Evolutionary conservation across 2,113 vertebrate species (phyloP).

Genomic region (Emberiza fucata): DNA sequence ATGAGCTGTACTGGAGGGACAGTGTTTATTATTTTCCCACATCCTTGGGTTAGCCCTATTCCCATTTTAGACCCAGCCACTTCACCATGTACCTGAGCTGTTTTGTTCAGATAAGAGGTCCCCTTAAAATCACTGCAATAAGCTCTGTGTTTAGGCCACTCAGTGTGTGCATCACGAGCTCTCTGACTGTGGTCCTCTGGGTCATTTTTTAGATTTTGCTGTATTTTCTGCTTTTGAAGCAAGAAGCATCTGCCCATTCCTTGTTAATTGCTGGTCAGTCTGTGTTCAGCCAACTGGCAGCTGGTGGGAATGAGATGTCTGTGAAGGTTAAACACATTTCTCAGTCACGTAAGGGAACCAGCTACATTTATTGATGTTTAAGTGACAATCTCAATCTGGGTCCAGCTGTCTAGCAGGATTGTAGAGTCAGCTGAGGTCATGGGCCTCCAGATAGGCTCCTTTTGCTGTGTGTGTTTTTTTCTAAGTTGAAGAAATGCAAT

Average conservation of each 20-base stretch:
- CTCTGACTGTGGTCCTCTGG: background rate
- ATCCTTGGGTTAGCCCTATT: background rate
- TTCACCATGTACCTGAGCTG: accelerated
- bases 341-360: background rate
- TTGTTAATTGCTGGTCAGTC: conserved; percentile 35
- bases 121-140: background rate
- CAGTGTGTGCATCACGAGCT: background rate
- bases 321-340: background rate
- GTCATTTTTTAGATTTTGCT: background rate
- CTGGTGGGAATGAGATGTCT: background rate
- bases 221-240: background rate
- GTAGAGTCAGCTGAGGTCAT: background rate
- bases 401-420: background rate
- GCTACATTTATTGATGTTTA: background rate
- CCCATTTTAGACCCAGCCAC: background rate
- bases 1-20: background rate
- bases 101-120: background rate
- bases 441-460: background rate
- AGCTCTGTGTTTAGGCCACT: background rate
- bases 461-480: background rate
- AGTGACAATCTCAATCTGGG: conserved; percentile 22
- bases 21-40: background rate
- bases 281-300: background rate
- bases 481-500: background rate
- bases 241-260: conserved; percentile 7